Evolutionary conservation across 2,797 vertebrate genomes (phyloP).

Genomic region (Loris lydekkerianus): DNA sequence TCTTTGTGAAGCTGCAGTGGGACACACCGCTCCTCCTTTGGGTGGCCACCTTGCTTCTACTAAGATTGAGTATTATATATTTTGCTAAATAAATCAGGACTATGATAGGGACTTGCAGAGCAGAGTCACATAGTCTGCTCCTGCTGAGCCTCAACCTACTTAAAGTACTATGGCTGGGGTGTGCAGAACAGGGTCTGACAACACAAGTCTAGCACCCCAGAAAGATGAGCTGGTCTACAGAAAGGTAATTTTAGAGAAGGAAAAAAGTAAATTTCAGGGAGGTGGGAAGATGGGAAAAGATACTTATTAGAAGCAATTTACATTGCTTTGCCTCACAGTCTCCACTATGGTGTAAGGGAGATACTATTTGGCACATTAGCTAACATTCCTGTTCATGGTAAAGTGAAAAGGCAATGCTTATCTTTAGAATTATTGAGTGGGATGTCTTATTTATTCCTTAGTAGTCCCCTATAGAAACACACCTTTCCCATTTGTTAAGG

Average conservation of each 20-base stretch:
- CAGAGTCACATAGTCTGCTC: not conserved
- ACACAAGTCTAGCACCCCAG: not conserved
- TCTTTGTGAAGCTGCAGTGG: not conserved
- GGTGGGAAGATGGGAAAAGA: slow-evolving; percentile 9
- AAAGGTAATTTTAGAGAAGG: not conserved
- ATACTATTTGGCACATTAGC: not conserved
- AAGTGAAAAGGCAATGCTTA: not conserved
- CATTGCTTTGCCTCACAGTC: not conserved
- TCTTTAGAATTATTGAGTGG: not conserved
- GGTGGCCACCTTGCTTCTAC: not conserved
- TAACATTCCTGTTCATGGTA: not conserved
- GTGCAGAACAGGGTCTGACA: not conserved
- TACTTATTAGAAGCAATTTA: not conserved
- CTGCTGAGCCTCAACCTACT: not conserved
- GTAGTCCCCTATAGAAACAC: slow-evolving; percentile 50
- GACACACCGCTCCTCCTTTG: not conserved
- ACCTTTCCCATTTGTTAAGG: slow-evolving; percentile 39
- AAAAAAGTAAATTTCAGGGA: not conserved
- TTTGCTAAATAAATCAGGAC: slow-evolving; percentile 49
- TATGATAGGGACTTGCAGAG: not conserved
- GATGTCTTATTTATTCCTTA: slow-evolving; percentile 53
- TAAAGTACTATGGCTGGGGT: not conserved
- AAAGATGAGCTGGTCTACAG: not conserved
- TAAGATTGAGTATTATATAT: not conserved
- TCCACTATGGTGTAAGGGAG: not conserved